These are phyloP conservation scores for Nothobranchius kuhntae DNA, from an alignment of 2,113 vertebrate genomes.

Conservation along the genomic window DNA sequence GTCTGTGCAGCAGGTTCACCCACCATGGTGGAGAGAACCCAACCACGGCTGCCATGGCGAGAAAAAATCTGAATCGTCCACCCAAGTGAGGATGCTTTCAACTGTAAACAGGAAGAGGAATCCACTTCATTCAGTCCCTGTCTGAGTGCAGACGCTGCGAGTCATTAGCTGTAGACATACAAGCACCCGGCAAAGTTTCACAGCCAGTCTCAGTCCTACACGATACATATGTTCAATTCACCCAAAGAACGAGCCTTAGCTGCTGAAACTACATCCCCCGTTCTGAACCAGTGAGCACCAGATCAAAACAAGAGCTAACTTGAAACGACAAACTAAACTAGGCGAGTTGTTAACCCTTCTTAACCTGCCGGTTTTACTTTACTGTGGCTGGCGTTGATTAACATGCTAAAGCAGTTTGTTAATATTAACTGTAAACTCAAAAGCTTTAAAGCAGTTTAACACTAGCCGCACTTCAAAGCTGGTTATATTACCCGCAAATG, in stretches of 20 bases:
- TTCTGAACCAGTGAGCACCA: neutral
- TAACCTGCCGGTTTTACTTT: constrained; percentile 15
- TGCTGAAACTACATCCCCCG: no score
- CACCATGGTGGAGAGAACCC: constrained; percentile 95
- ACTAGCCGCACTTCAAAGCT: neutral
- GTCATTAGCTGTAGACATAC: neutral
- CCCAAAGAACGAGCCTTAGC: neutral
- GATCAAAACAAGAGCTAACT: neutral
- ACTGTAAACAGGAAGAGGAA: constrained; percentile 35
- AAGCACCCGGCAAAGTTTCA: neutral
- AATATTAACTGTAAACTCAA: neutral
- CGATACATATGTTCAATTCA: no score
- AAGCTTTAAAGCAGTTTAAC: neutral
- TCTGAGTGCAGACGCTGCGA: constrained; percentile 3
- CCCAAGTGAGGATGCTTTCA: constrained; percentile 27
- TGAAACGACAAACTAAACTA: constrained; percentile 11
- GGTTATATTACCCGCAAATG: constrained; percentile 27
- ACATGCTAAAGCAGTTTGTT: neutral
- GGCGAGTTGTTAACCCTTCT: constrained; percentile 33
- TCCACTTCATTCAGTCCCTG: constrained; percentile 22
- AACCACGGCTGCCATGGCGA: constrained; percentile 87
- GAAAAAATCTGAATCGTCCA: constrained; percentile 18
- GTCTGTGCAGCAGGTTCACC: constrained; percentile 91
- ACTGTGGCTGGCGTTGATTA: neutral
- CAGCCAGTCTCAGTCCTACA: neutral